Evolutionary conservation across 2,888 invertebrate genomes (phyloP), one percentile per base, ranked within the genome.

Genomic region (Melipona bicolor): DNA sequence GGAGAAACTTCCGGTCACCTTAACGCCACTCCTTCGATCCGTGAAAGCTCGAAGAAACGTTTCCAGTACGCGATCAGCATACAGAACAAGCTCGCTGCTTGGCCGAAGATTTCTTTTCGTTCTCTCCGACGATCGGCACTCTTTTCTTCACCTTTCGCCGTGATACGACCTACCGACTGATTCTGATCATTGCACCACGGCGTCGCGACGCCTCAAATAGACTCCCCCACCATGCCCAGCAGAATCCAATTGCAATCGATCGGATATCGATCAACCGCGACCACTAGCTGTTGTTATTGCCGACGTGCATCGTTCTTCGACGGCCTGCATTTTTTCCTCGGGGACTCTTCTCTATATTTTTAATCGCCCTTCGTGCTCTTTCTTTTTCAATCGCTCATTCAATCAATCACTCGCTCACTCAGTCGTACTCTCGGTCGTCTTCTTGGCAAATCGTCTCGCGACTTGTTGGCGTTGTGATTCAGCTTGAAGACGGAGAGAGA

Each of bases 171-270:
- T 86, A 91, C 90, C 90, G 89, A 93, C 93, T 94, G 93, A 93
- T 91, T 92, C 92, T 92, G 77, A 75, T 61, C 88, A 84, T 85
- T 88, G 88, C 91, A 89, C 87, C 87, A 90, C 90, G 90, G 89
- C 90, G 89, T 91, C 90, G 85, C 79, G 87, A 87, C 88, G 91
- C 92, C 91, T 91, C 94, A 94, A 94, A 94, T 94, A 94, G 94
- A 94, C 90, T 91, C 93, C 94, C 43, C 94, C 94, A 93, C 94
- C 91, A 90, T 36, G 32, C 49, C 50, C 59, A 72, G 67, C 56
- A 61, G 69, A 81, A 83, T 87, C 89, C 90, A 91, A 93, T 92
- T 90, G 83, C 87, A 89, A 93, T 92, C 89, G 90, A 92, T 94
- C 90, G 91, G 87, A 90, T 87, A 90, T 91, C 91, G 91, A 91